Base-by-base conservation (phyloP, 2,888 invertebrate species). In the Callosobruchus maculatus region DNA sequence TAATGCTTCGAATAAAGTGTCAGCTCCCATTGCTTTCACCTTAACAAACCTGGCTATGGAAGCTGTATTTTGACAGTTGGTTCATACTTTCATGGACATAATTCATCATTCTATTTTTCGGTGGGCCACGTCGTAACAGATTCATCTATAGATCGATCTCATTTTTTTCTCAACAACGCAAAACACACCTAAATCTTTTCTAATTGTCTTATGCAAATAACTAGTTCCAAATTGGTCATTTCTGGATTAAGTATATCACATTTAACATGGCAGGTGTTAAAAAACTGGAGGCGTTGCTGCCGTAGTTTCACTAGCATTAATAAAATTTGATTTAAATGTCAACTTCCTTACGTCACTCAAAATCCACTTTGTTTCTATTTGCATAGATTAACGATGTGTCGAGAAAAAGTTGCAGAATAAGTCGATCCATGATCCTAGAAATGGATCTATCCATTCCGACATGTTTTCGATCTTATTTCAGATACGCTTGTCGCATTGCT, bases 101-200 rank as follows among this genome's bases (percentile, higher is more conserved):
- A 78, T 78, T 79, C 78, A 75, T 74, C 75, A 75, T 73, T 72
- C 74, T 69, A 72, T 70, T 70, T 70, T 71, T 73, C 75, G 71
- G 77, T 78, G 77, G 74, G 77, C 77, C 78, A 78, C 78, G 76
- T 76, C 49, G 75, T 18, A 18, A 49, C 18, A 49, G 49, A 49
- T 75, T 70, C 78, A 77, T 75, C 75, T 76, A 76, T 76, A 78
- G 78, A 79, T 78, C 76, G 78, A 78, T 77, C 77, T 79, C 77
- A 72, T 75, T 73, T 78, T 79, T 79, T 78, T 77, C 70, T 49
- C 74, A 77, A 75, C 74, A 73, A 74, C 77, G 74, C 75, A 73
- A 75, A 78, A 78, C 77, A 76, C 77, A 72, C 77, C 77, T 73
- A 67, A 75, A 72, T 72, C 71, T 49, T 72, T 74, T 68, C 71